Percentiles rank a stretch among this genome's conserved stretches.
Evolutionary conservation across 1,140 invertebrate species (phyloP).

Genomic region (Daktulosphaira vitifoliae): DNA sequence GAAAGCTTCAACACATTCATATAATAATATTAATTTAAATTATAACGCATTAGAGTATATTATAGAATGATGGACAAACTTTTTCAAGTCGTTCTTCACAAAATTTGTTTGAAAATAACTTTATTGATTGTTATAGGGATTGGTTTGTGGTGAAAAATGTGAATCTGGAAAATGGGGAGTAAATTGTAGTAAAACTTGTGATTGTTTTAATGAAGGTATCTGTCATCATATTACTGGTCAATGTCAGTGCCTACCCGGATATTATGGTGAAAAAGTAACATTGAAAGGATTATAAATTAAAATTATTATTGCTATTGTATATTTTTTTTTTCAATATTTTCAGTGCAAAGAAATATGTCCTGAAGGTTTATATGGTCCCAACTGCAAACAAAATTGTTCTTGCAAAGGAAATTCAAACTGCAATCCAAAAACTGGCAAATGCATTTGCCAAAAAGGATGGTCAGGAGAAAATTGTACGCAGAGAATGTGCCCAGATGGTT

Average conservation of each 20-base stretch:
- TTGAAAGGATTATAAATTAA: too few species aligned
- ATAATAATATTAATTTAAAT: too few species aligned
- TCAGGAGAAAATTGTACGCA: slow-evolving; percentile 58
- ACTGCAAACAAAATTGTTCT: slow-evolving; percentile 61
- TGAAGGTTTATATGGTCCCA: slow-evolving; percentile 62
- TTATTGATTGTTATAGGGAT: slow-evolving; percentile 47
- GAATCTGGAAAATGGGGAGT: slow-evolving; percentile 61
- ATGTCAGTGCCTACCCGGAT: slow-evolving; percentile 68
- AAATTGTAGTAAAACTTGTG: slow-evolving; percentile 65
- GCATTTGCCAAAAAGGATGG: slow-evolving; percentile 67
- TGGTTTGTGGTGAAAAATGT: slow-evolving; percentile 66
- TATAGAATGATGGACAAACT: too few species aligned
- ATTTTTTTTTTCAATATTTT: slow-evolving; percentile 37
- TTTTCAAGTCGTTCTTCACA: too few species aligned
- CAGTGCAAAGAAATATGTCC: slow-evolving; percentile 72
- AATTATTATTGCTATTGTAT: too few species aligned
- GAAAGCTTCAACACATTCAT: too few species aligned
- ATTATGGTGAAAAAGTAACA: slow-evolving; percentile 59
- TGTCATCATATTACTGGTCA: slow-evolving; percentile 70
- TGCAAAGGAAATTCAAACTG: slow-evolving; percentile 64
- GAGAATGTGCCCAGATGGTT: slow-evolving; percentile 55
- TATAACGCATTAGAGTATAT: too few species aligned
- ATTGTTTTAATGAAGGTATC: slow-evolving; percentile 76
- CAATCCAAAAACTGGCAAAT: slow-evolving; percentile 57
- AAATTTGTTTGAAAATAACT: too few species aligned